phyloP scores from a whole-genome alignment of 2,797 vertebrate genomes.

The Neosalanx taihuensis region DNA sequence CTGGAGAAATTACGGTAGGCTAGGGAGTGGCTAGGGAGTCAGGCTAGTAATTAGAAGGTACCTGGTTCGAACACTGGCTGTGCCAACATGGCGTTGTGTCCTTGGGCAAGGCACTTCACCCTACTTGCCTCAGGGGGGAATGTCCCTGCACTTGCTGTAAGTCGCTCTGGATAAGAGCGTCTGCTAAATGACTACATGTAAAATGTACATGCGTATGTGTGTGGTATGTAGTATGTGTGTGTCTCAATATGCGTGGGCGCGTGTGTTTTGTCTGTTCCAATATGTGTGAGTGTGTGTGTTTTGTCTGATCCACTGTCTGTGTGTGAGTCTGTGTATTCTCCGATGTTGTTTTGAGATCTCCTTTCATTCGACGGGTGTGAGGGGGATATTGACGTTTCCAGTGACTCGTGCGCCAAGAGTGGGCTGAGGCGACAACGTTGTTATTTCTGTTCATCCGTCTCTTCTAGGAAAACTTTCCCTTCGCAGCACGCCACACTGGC shows the following conservation, averaged over 20 bases:
- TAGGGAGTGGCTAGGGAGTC: no score
- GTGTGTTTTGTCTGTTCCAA: background rate
- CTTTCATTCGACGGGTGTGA: no score
- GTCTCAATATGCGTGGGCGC: background rate
- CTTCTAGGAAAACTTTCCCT: conserved; percentile 95
- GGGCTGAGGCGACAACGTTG: background rate
- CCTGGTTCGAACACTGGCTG: no score
- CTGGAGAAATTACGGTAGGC: no score
- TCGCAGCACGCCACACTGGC: conserved; percentile 97
- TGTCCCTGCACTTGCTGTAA: no score
- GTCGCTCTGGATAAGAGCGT: no score
- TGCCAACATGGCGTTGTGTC: no score
- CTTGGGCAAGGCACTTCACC: no score
- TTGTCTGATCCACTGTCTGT: background rate
- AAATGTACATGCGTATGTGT: background rate
- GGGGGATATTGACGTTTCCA: background rate
- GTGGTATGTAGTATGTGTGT: background rate
- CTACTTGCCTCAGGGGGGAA: no score
- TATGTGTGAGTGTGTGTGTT: background rate
- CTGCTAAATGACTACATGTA: no score
- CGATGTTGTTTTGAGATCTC: background rate
- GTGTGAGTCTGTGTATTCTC: background rate
- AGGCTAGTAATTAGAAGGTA: no score
- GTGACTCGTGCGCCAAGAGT: background rate
- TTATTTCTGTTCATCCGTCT: conserved; percentile 59